phyloP scores from a whole-genome alignment of 2,113 vertebrate genomes.

The Datnioides undecimradiatus region DNA sequence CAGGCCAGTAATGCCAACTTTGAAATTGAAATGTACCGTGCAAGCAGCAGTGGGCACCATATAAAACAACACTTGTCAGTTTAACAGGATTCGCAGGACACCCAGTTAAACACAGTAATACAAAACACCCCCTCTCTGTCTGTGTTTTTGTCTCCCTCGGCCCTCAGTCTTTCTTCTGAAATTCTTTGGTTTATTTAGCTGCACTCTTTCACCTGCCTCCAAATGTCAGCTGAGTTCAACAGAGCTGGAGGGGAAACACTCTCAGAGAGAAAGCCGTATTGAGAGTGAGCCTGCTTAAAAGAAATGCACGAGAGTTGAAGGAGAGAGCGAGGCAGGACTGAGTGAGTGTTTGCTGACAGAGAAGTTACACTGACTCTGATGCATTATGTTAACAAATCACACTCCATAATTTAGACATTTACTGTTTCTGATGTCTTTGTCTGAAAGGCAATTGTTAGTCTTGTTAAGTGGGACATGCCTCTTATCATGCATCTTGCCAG shows the following conservation, averaged over 20 bases:
- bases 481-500: background rate
- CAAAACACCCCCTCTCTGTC: slow-evolving; percentile 12
- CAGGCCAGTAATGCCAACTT: slow-evolving; percentile 5
- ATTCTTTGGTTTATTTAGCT: slow-evolving; percentile 54
- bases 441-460: slow-evolving; percentile 4
- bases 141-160: slow-evolving; percentile 28
- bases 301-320: slow-evolving; percentile 17
- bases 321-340: background rate
- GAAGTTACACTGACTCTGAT: slow-evolving; percentile 4
- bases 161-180: slow-evolving; percentile 8
- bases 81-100: slow-evolving; percentile 36
- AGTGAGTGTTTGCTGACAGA: slow-evolving; percentile 36
- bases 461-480: slow-evolving; percentile 16
- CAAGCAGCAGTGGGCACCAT: background rate
- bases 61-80: slow-evolving; percentile 38
- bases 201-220: slow-evolving; percentile 53
- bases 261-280: slow-evolving; percentile 44
- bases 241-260: slow-evolving; percentile 58
- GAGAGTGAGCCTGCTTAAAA: slow-evolving; percentile 35
- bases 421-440: slow-evolving; percentile 17
- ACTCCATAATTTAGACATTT: slow-evolving; percentile 15
- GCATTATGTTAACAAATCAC: slow-evolving; percentile 1
- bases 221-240: slow-evolving; percentile 65
- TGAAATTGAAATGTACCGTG: slow-evolving; percentile 6
- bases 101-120: slow-evolving; percentile 23